phyloP scores from a whole-genome alignment of 2,888 invertebrate genomes.

The Scaeva pyrastri region DNA sequence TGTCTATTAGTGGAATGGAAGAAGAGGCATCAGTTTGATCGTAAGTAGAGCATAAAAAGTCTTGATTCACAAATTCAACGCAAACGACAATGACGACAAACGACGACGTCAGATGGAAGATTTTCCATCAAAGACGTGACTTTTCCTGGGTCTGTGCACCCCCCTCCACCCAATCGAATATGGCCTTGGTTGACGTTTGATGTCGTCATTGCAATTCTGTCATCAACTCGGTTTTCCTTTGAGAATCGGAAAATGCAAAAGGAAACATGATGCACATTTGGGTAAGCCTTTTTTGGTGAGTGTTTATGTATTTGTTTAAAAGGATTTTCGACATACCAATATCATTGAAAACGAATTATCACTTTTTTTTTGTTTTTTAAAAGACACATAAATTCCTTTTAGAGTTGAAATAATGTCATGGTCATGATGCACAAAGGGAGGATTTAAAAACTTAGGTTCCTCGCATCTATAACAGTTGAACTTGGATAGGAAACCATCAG shows the following conservation, averaged over 20 bases:
- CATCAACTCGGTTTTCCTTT: not conserved
- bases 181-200: constrained; percentile 14
- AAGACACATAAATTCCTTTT: not conserved
- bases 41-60: constrained; percentile 32
- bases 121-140: constrained; percentile 48
- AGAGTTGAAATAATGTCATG: not conserved
- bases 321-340: constrained; percentile 56
- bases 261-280: constrained; percentile 28
- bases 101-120: constrained; percentile 7
- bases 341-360: constrained; percentile 28
- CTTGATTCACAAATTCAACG: not conserved
- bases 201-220: constrained; percentile 9
- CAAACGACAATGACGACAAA: not conserved
- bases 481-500: too few species aligned
- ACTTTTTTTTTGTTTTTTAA: not conserved
- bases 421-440: not conserved
- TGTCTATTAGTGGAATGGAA: constrained; percentile 41
- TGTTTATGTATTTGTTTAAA: constrained; percentile 17
- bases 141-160: not conserved
- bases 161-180: not conserved
- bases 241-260: constrained; percentile 40
- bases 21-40: constrained; percentile 4
- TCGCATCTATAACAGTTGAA: too few species aligned
- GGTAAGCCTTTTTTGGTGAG: constrained; percentile 3
- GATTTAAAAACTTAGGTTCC: not conserved